These are phyloP conservation scores for Sapajus apella DNA, from an alignment of 2,113 vertebrate genomes.

Conservation along the genomic window DNA sequence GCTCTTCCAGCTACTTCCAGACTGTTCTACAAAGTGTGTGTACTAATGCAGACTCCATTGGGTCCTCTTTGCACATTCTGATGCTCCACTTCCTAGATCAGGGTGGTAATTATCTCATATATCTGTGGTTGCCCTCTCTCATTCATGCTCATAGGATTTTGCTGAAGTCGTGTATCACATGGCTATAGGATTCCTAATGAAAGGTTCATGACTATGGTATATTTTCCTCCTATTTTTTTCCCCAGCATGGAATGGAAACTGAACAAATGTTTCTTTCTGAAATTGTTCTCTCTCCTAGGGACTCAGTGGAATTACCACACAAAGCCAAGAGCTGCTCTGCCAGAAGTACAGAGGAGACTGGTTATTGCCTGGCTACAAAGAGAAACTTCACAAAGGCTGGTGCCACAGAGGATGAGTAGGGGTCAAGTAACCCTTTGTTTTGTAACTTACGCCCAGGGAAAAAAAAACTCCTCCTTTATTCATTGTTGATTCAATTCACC, in stretches of 20 bases:
- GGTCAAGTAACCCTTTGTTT: constrained; percentile 10
- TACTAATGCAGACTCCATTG: not conserved
- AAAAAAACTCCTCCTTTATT: constrained; percentile 34
- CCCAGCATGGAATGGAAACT: not conserved
- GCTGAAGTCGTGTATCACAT: not conserved
- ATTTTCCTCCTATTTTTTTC: constrained; percentile 37
- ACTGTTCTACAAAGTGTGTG: not conserved
- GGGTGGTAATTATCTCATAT: not conserved
- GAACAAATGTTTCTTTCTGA: constrained; percentile 44
- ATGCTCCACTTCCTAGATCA: not conserved
- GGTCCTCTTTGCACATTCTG: not conserved
- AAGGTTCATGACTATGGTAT: not conserved
- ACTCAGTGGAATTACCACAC: constrained; percentile 8
- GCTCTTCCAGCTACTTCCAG: not conserved
- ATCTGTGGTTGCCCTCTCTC: not conserved
- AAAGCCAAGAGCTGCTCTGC: constrained; percentile 21
- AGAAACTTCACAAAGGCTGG: not conserved
- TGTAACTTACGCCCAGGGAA: not conserved
- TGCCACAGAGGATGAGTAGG: not conserved
- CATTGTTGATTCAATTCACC: constrained; percentile 10
- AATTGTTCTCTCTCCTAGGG: constrained; percentile 27
- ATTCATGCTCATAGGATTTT: not conserved
- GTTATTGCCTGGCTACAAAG: constrained; percentile 27
- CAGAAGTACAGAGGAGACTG: constrained; percentile 33
- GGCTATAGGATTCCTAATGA: not conserved